Evolutionary conservation across 1,140 invertebrate genomes (phyloP), one percentile per base, ranked within the genome.

Genomic region (Drosophila carrolli): DNA sequence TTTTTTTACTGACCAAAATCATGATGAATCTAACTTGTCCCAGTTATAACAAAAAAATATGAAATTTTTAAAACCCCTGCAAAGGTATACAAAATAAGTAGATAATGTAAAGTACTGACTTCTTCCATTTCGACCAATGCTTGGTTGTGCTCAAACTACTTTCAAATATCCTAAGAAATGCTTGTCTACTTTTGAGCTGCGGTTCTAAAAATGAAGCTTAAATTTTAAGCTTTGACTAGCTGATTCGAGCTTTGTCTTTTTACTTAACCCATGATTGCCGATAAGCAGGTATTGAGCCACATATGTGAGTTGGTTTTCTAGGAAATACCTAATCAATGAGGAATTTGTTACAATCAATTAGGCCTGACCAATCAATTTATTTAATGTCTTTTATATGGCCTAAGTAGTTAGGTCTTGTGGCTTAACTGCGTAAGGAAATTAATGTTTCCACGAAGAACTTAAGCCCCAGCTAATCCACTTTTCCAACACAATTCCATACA

Each of bases 181-280:
- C 1, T 4, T 10, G 61, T 35, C 16, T 56, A 71, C 67, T 71
- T 71, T 71, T 41, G 0, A 38, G 67, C 67, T 57, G 48, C 7
- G 5, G 5, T 3, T 4, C 1, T 5, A 9, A 6, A 47, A 32
- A 6, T 23, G 0, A 16, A 46, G 16, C 61, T 44, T 71, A 2
- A 10, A 6, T 0, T 19, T 10, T 0, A 0, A 71, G 50, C 51
- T 56, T 71, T 56, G 4, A 1, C 0, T 14, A 13, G 19, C 19
- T 43, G n/a, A 32, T 10, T 11, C 1, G 1, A 68, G 40, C 48
- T 55, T 68, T 47, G 4, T 11, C 35, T 40, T 16, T 23, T 1
- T 1, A 16, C 35, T 71, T 71, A 71, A 71, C 67, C 67, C 67
- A 35, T 57, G 63, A 19, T 16, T 4, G 43, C 41, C 35, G 4